Evolutionary conservation across 2,113 vertebrate species (phyloP), one percentile per base, ranked within the genome.

Genomic region (Dromaius novaehollandiae): DNA sequence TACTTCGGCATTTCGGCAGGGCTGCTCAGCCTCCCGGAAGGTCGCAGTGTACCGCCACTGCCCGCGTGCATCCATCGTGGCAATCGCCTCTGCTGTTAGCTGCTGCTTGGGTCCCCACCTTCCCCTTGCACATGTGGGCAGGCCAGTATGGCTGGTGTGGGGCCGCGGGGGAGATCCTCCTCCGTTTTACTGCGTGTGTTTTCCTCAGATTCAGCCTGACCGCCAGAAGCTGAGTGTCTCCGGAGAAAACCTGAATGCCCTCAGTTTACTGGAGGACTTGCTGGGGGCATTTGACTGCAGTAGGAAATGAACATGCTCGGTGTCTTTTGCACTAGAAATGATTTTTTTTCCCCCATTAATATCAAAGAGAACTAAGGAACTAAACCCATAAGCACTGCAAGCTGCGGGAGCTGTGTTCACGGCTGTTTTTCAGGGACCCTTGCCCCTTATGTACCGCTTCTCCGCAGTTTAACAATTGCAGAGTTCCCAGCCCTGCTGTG

Each of bases 1-100:
- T 71, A 9, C 32, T 34, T 24, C 16, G 20, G 44, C 10, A 28
- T 4, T 68, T 15, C 28, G 60, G 46, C 46, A 65, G 71, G 75
- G 17, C 4, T 74, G 18, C 22, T 60, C 26, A n/a, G 14, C 78
- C 65, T 75, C 55, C 74, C 51, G 48, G 48, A 53, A 20, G 10
- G 11, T 14, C 2, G 0, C 0, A 0, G 25, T 53, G 69, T 7
- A 3, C 8, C 13, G 64, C 24, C 4, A 22, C 20, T 58, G 25
- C 24, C 51, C 28, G 19, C 30, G 24, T 14, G 46, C 46, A n/a
- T 71, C 69, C 69, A 17, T 71, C 34, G 13, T 11, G 21, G 21
- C 24, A n/a, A 36, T 15, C 34, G 11, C 24, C 17, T 7, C n/a
- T 8, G 69, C 13, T 22, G 46, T 22, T 25, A 11, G 24, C 50